Conservation (phyloP, 1,140 invertebrate species). For the Mercenaria mercenaria region DNA sequence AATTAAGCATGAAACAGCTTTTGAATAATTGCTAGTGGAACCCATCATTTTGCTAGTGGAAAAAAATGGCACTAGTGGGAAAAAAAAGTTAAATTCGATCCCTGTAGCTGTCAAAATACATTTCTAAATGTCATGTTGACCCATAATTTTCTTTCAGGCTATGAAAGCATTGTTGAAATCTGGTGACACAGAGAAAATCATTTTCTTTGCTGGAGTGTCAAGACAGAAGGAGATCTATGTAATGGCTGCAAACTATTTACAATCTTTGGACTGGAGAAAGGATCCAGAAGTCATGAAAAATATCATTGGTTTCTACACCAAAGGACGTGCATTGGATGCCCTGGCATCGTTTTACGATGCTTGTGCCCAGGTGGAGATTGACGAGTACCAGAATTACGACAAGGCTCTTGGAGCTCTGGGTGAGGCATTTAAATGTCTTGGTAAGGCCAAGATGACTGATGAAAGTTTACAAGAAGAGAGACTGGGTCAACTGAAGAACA, state of each 20-base stretch:
- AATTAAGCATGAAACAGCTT: no score
- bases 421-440: slow-evolving; percentile 91
- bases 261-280: slow-evolving; percentile 96
- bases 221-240: slow-evolving; percentile 94
- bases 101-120: no score
- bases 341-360: slow-evolving; percentile 97
- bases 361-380: slow-evolving; percentile 95
- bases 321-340: slow-evolving; percentile 95
- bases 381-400: slow-evolving; percentile 96
- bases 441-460: slow-evolving; percentile 85
- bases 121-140: no score
- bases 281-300: slow-evolving; percentile 95
- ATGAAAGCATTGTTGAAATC: slow-evolving; percentile 99
- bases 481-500: slow-evolving; percentile 85
- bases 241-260: slow-evolving; percentile 99
- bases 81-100: no score
- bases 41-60: no score
- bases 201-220: slow-evolving; percentile 98
- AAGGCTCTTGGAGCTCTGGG: slow-evolving; percentile 96
- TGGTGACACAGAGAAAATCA: slow-evolving; percentile 98
- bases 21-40: no score
- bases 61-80: no score
- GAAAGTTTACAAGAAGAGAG: slow-evolving; percentile 82
- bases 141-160: slow-evolving; percentile 88
- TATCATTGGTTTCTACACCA: slow-evolving; percentile 97